Percentiles rank a stretch among this genome's conserved stretches.
These are phyloP conservation scores for Hyla sarda DNA, from an alignment of 2,113 vertebrate genomes.

Conservation along the genomic window DNA sequence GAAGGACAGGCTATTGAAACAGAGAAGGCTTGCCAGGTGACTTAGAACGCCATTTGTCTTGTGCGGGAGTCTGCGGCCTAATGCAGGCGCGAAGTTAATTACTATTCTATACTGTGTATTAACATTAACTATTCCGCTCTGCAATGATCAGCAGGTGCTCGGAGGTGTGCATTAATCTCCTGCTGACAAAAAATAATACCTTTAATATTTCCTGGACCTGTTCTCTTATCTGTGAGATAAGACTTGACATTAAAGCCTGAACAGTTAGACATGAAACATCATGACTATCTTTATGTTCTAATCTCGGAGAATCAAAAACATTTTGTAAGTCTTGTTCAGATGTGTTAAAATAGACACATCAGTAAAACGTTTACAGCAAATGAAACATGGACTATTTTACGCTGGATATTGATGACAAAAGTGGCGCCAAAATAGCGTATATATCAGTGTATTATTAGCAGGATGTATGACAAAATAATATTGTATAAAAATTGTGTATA, in stretches of 20 bases:
- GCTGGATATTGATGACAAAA: background rate
- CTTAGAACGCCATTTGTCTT: slow-evolving; percentile 34
- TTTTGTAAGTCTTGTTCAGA: background rate
- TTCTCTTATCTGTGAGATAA: slow-evolving; percentile 8
- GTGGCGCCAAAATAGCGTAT: background rate
- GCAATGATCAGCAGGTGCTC: slow-evolving; percentile 12
- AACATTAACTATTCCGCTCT: slow-evolving; percentile 24
- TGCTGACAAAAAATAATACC: slow-evolving; percentile 5
- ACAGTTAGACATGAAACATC: slow-evolving; percentile 11
- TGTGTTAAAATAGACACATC: background rate
- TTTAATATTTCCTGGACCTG: background rate
- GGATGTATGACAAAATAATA: background rate
- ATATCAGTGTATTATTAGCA: background rate
- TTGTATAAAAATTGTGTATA: background rate
- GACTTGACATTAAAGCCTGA: background rate
- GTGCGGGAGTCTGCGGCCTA: background rate
- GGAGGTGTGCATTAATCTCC: background rate
- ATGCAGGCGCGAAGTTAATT: slow-evolving; percentile 26
- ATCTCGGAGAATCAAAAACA: slow-evolving; percentile 2
- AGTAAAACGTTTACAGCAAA: too few species aligned
- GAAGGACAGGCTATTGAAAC: slow-evolving; percentile 30
- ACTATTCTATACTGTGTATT: slow-evolving; percentile 26
- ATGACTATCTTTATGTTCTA: slow-evolving; percentile 5
- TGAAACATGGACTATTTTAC: background rate
- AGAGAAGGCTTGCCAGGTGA: slow-evolving; percentile 14